phyloP scores from a whole-genome alignment of 2,888 invertebrate species.

The Fissipunctia ypsillon region DNA sequence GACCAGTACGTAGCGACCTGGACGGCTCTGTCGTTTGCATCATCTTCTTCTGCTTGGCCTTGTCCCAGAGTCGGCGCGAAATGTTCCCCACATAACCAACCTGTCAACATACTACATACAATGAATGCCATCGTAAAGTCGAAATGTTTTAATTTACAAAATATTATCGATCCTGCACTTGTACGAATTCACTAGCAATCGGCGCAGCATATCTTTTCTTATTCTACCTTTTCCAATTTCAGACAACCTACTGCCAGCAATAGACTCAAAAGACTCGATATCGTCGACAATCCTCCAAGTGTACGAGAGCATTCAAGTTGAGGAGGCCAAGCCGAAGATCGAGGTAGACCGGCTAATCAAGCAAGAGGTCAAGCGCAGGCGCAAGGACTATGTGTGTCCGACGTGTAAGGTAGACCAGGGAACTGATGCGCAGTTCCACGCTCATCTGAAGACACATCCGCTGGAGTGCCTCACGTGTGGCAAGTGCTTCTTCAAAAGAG shows the following conservation, averaged over 20 bases:
- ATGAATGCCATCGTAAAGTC: background rate
- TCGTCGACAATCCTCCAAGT: conserved; percentile 78
- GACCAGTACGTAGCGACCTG: no score
- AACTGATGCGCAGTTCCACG: conserved; percentile 92
- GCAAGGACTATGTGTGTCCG: conserved; percentile 82
- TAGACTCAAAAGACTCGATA: conserved; percentile 82
- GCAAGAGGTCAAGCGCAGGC: conserved; percentile 79
- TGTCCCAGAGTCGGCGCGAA: no score
- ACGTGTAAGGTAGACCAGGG: conserved; percentile 91
- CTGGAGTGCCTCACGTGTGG: conserved; percentile 95
- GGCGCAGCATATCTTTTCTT: background rate
- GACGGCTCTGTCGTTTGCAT: no score
- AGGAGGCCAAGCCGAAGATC: conserved; percentile 85
- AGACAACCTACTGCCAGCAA: conserved; percentile 74
- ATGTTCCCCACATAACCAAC: background rate
- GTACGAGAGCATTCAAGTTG: conserved; percentile 75
- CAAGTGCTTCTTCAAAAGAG: conserved; percentile 93
- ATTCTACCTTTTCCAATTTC: conserved; percentile 48
- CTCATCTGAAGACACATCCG: conserved; percentile 95
- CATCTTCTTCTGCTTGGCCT: no score
- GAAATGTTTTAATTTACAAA: background rate
- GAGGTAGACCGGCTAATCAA: conserved; percentile 84
- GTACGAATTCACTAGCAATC: background rate
- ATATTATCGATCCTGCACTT: no score
- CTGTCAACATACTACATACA: background rate